Percentiles rank a stretch among this genome's conserved stretches.
Conservation (phyloP, 1,140 invertebrate species). For the Papilio machaon region DNA sequence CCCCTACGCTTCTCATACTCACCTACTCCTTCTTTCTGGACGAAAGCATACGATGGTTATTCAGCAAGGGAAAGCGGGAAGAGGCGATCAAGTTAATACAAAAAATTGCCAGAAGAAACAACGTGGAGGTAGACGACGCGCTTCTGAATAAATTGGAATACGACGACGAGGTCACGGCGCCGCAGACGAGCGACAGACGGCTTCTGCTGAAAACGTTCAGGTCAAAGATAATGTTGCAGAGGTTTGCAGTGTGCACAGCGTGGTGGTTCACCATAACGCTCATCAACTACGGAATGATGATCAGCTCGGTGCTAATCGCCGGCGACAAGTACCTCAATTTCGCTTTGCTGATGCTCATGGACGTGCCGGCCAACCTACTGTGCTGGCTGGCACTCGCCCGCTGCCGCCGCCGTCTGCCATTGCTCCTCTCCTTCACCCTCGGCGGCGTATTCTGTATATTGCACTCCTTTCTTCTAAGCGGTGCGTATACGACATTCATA, state of each 20-base stretch:
- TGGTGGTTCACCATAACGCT: conserved; percentile 89
- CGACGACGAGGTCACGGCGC: conserved; percentile 52
- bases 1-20: conserved; percentile 68
- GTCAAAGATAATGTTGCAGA: conserved; percentile 69
- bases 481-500: conserved; percentile 44
- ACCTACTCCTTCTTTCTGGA: conserved; percentile 71
- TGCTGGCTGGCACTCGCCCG: conserved; percentile 75
- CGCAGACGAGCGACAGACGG: conserved; percentile 54
- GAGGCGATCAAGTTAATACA: conserved; percentile 63
- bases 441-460: conserved; percentile 70
- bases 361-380: conserved; percentile 88
- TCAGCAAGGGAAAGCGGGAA: conserved; percentile 82
- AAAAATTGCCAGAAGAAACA: conserved; percentile 67
- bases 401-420: conserved; percentile 64
- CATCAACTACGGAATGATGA: conserved; percentile 91
- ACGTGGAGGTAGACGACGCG: conserved; percentile 57
- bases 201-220: conserved; percentile 68
- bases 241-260: conserved; percentile 84
- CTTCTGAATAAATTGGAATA: conserved; percentile 64
- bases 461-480: conserved; percentile 70
- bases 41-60: conserved; percentile 84
- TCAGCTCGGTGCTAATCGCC: conserved; percentile 89
- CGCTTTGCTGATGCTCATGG: conserved; percentile 85
- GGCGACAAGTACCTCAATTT: conserved; percentile 88
- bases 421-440: conserved; percentile 64